Conservation (phyloP, 2,113 vertebrate species). For the Hippocampus abdominalis region DNA sequence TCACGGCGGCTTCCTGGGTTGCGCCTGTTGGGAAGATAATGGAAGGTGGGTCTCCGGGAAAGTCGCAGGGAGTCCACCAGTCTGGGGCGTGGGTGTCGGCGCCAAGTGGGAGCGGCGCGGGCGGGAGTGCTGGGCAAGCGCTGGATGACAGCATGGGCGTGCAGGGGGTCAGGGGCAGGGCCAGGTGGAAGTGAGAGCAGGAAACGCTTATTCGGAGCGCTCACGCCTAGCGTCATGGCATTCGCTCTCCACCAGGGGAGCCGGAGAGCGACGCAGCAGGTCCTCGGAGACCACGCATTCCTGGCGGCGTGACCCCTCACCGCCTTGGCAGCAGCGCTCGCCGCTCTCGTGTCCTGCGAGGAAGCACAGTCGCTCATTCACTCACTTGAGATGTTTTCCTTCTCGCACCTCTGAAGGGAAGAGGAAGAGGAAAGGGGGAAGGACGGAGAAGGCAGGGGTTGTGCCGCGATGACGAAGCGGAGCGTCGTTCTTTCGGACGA, state of each 20-base stretch:
- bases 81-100: conserved; percentile 58
- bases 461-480: conserved; percentile 45
- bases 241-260: conserved; percentile 31
- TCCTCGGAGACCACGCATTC: conserved; percentile 43
- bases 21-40: conserved; percentile 63
- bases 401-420: conserved; percentile 28
- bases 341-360: conserved; percentile 66
- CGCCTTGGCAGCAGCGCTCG: conserved; percentile 40
- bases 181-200: conserved; percentile 67
- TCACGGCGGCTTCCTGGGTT: conserved; percentile 23
- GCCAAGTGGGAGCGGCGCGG: conserved; percentile 35
- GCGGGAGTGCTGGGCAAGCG: conserved; percentile 28
- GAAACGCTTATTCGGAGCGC: conserved; percentile 65
- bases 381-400: conserved; percentile 4
- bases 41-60: conserved; percentile 77
- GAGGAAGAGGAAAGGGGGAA: conserved; percentile 55
- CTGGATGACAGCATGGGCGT: conserved; percentile 22
- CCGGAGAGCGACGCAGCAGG: conserved; percentile 39
- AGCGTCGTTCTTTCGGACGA: conserved; percentile 36
- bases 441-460: conserved; percentile 25
- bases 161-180: conserved; percentile 9
- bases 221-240: not conserved
- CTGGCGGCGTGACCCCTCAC: conserved; percentile 54
- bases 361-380: conserved; percentile 25
- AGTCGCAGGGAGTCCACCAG: conserved; percentile 74